Evolutionary conservation across 2,888 invertebrate genomes (phyloP).

Genomic region (Amblyjoppa proteus): DNA sequence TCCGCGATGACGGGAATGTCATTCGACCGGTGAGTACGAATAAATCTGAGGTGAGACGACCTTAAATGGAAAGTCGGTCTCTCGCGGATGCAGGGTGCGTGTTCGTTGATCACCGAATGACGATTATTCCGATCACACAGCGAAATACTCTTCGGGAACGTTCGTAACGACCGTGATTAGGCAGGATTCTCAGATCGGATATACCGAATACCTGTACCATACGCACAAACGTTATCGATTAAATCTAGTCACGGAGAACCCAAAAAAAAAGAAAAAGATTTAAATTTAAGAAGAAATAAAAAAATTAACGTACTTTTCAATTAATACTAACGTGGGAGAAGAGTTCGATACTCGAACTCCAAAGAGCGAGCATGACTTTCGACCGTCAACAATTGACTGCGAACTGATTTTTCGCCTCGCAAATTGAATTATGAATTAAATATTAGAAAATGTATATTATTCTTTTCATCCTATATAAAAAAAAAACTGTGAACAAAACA

Average conservation of each 20-base stretch:
- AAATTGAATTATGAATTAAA: slow-evolving; percentile 65
- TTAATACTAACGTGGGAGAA: slow-evolving; percentile 23
- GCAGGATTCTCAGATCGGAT: slow-evolving; percentile 48
- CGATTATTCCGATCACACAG: slow-evolving; percentile 66
- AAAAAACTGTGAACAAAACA: slow-evolving; percentile 40
- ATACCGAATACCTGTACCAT: slow-evolving; percentile 17
- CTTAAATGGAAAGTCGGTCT: slow-evolving; percentile 72
- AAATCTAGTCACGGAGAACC: not conserved
- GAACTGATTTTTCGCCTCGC: slow-evolving; percentile 6
- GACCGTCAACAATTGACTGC: not conserved
- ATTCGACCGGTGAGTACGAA: slow-evolving; percentile 74
- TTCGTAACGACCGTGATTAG: slow-evolving; percentile 60
- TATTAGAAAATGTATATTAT: slow-evolving; percentile 56
- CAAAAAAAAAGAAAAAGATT: not conserved
- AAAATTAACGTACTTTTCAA: slow-evolving; percentile 2
- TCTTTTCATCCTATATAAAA: slow-evolving; percentile 49
- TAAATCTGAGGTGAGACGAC: slow-evolving; percentile 73
- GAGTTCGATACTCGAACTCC: not conserved
- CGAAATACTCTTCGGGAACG: slow-evolving; percentile 46
- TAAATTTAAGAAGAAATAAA: not conserved
- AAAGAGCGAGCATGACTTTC: not conserved
- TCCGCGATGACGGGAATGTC: slow-evolving; percentile 80
- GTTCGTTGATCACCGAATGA: slow-evolving; percentile 62
- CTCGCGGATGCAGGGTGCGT: slow-evolving; percentile 50
- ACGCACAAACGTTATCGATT: not conserved